These are phyloP conservation scores for Dipodomys ordii DNA, from an alignment of 2,113 vertebrate species.

Conservation along the genomic window DNA sequence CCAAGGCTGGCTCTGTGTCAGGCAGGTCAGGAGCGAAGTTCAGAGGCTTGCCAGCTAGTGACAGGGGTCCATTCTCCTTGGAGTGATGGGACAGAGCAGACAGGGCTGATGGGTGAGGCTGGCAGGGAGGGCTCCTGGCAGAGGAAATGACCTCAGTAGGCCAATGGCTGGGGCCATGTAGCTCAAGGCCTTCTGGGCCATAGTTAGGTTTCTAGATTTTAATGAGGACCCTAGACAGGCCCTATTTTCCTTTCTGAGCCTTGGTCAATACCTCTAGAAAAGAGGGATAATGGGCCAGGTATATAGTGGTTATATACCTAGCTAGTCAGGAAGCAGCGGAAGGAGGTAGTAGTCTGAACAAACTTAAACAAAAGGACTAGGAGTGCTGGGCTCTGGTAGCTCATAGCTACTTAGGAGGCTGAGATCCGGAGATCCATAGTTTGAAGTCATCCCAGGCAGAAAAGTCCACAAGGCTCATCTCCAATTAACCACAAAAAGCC, in stretches of 20 bases:
- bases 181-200: fast-evolving
- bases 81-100: background rate
- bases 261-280: background rate
- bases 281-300: too few relatives aligned
- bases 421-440: too few relatives aligned
- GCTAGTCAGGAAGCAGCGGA: too few relatives aligned
- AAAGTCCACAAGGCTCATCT: too few relatives aligned
- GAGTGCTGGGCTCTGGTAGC: too few relatives aligned
- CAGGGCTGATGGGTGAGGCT: background rate
- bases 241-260: background rate
- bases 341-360: too few relatives aligned
- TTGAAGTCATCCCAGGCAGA: too few relatives aligned
- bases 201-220: background rate
- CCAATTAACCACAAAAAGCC: too few relatives aligned
- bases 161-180: background rate
- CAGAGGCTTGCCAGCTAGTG: background rate
- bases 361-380: too few relatives aligned
- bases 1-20: fast-evolving
- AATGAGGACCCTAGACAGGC: background rate
- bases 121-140: background rate
- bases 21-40: background rate
- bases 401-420: too few relatives aligned
- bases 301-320: too few relatives aligned
- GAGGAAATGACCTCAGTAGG: background rate
- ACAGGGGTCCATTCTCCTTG: fast-evolving